Percentiles rank a stretch among this genome's conserved stretches.
Conservation (phyloP, 2,113 vertebrate species). For the Onychostruthus taczanowskii region DNA sequence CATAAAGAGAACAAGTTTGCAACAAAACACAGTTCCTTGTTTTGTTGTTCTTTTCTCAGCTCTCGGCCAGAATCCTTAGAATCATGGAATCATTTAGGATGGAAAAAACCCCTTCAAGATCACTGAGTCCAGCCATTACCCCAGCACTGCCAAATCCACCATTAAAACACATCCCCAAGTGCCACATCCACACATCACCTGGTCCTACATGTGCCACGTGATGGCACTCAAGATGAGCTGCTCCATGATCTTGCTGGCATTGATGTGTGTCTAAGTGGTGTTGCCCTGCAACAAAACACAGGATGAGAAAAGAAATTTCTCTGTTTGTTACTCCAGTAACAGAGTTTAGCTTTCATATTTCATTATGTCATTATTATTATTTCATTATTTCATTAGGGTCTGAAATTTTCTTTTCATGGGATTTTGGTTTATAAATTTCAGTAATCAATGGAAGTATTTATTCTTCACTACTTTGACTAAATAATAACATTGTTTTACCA, state of each 20-base stretch:
- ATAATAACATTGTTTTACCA: background rate
- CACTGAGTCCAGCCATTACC: background rate
- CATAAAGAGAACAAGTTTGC: background rate
- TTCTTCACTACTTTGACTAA: background rate
- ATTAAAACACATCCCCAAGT: background rate
- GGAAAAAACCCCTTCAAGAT: background rate
- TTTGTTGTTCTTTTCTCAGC: background rate
- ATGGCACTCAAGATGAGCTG: background rate
- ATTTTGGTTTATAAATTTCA: background rate
- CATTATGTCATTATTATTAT: background rate
- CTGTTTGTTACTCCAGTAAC: background rate
- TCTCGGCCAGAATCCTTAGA: background rate
- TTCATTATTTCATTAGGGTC: background rate
- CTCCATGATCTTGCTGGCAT: background rate
- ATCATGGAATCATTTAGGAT: background rate
- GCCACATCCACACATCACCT: background rate
- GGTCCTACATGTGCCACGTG: background rate
- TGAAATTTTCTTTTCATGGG: background rate
- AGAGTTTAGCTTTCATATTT: background rate
- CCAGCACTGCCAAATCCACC: background rate
- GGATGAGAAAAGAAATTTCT: background rate
- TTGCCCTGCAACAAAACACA: background rate
- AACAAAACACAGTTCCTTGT: background rate
- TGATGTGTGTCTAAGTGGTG: too few species aligned
- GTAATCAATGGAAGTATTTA: background rate